phyloP scores from a whole-genome alignment of 2,113 vertebrate species.

The Trinectes maculatus region DNA sequence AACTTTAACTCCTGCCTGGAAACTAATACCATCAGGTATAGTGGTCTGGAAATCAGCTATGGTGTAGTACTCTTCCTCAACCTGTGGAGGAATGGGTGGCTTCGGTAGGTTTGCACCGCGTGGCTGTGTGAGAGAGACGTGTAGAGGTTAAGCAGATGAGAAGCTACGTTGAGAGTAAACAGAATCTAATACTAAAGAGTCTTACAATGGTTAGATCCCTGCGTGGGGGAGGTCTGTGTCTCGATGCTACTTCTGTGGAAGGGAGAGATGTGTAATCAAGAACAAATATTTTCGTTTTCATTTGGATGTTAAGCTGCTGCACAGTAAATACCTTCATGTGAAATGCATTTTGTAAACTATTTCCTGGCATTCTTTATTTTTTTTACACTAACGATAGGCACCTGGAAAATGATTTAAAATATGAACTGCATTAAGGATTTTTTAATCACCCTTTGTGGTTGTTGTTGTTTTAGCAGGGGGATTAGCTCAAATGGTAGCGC shows the following conservation, averaged over 20 bases:
- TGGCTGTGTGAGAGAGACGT: constrained; percentile 79
- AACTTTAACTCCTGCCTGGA: constrained; percentile 96
- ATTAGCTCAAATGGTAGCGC: no score
- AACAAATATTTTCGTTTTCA: no score
- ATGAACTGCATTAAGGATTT: no score
- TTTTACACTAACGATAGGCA: no score
- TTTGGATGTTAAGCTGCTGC: no score
- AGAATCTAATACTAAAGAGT: constrained; percentile 20
- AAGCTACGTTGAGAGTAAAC: not conserved
- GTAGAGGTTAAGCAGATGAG: not conserved
- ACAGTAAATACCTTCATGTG: no score
- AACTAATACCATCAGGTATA: constrained; percentile 98
- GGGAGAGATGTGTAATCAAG: not conserved
- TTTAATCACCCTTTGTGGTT: no score
- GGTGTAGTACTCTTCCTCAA: constrained; percentile 98
- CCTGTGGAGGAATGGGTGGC: constrained; percentile 92
- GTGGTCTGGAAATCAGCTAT: constrained; percentile 98
- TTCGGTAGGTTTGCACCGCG: constrained; percentile 93
- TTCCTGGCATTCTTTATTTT: no score
- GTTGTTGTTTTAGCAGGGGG: no score
- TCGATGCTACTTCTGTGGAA: constrained; percentile 86
- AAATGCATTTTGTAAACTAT: no score
- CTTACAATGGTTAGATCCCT: constrained; percentile 98
- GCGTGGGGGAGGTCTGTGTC: constrained; percentile 95
- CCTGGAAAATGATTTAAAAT: no score